phyloP scores from a whole-genome alignment of 2,797 vertebrate species.

The Otolemur crassicaudatus region DNA sequence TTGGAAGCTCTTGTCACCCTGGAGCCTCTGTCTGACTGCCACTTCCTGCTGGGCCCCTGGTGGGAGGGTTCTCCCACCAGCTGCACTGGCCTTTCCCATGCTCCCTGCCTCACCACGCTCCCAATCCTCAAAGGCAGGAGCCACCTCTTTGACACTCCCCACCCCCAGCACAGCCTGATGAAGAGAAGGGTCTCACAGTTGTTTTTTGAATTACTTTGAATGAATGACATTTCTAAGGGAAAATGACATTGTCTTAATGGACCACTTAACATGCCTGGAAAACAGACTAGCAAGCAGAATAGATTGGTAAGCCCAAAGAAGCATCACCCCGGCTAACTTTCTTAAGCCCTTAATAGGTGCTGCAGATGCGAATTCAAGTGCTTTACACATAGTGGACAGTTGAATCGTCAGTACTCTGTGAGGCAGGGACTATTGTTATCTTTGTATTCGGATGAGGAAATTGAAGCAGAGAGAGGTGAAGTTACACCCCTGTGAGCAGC shows the following conservation, averaged over 20 bases:
- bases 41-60: background rate
- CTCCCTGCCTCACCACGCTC: background rate
- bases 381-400: background rate
- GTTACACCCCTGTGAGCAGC: background rate
- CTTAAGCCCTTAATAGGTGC: background rate
- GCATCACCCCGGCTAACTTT: background rate
- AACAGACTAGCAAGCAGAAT: background rate
- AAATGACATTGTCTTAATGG: background rate
- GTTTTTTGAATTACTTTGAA: background rate
- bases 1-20: background rate
- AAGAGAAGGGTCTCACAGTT: background rate
- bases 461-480: background rate
- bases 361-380: background rate
- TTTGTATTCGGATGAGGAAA: background rate
- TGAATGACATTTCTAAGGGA: background rate
- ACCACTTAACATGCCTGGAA: background rate
- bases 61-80: background rate
- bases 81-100: background rate
- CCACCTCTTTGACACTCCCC: no score
- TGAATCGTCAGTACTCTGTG: background rate
- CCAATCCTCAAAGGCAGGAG: background rate
- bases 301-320: background rate
- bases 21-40: background rate
- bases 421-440: background rate
- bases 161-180: no score